A percentile compares a stretch with the other conserved stretches of the same genome.
Evolutionary conservation across 2,888 invertebrate species (phyloP).

Genomic region (Melipona beecheii): DNA sequence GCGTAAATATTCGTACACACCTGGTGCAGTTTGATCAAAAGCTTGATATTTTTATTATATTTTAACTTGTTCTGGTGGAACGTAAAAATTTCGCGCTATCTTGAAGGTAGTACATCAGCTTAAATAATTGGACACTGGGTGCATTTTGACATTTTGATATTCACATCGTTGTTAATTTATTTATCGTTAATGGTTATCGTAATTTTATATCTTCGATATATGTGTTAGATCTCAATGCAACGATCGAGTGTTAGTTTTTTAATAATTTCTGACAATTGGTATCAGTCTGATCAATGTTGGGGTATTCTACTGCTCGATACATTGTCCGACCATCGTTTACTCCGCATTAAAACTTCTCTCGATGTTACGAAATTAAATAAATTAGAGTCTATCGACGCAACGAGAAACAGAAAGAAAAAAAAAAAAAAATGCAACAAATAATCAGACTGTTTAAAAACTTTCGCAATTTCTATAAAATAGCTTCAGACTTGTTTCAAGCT

Average conservation of each 20-base stretch:
- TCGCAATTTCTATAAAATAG: neutral
- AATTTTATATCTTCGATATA: no score
- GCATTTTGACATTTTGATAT: no score
- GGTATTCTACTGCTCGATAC: neutral
- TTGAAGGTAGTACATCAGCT: no score
- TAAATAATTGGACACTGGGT: no score
- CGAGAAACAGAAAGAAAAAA: neutral
- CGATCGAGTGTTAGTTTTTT: no score
- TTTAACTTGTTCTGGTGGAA: neutral
- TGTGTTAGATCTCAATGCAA: no score
- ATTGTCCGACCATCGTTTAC: neutral
- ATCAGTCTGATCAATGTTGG: neutral
- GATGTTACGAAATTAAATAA: neutral
- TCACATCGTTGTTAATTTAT: no score
- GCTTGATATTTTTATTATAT: neutral
- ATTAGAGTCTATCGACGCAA: neutral
- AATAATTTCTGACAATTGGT: neutral
- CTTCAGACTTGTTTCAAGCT: no score
- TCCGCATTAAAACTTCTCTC: neutral
- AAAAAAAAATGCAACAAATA: neutral
- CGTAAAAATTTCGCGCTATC: no score
- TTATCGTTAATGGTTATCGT: no score
- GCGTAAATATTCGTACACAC: neutral
- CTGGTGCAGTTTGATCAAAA: conserved; percentile 6
- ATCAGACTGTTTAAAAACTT: neutral